Evolutionary conservation across 1,140 invertebrate species (phyloP), one percentile per base, ranked within the genome.

Genomic region (Agraylea sexmaculata): DNA sequence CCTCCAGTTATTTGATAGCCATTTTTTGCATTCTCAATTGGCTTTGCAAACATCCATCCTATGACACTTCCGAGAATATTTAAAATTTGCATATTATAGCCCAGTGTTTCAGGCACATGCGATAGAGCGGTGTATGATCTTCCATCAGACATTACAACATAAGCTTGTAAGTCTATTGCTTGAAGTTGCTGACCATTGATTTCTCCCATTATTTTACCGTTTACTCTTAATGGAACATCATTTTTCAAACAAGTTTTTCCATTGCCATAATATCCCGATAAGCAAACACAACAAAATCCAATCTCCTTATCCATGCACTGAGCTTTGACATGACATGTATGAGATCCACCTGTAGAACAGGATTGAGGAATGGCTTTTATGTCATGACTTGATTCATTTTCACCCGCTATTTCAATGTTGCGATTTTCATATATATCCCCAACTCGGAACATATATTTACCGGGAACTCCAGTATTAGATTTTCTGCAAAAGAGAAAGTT

Each of bases 1-100:
- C 87, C 87, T 32, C 90, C 88, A 64, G 70, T 71, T 3, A 88
- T 56, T 58, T 85, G 75, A 55, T 89, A 95, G 25, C 92, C 92
- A 62, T 95, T 97, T 21, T 72, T 68, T 1, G 80, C 79, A 7
- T 71, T 62, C 3, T 71, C 72, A 15, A 75, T 65, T 1, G 83
- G 77, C 52, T 82, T 82, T 4, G 92, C 88, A 60, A 96, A 96
- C 0, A 96, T 60, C 87, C 90, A 97, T 7, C 87, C 88, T 33
- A 94, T 78, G 1, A 86, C 73, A 13, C 74, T 73, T 3, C 86
- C 87, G 3, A 96, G 58, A 4, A 83, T 73, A 42, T 79, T 76
- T 0, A 93, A 63, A 13, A 85, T 70, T 56, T 91, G 86, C 45
- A 93, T 66, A 51, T 82, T 78, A 12, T 71, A 73, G 0, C 87